phyloP scores from a whole-genome alignment of 2,888 invertebrate species.

The Torymus aiolomorphi region DNA sequence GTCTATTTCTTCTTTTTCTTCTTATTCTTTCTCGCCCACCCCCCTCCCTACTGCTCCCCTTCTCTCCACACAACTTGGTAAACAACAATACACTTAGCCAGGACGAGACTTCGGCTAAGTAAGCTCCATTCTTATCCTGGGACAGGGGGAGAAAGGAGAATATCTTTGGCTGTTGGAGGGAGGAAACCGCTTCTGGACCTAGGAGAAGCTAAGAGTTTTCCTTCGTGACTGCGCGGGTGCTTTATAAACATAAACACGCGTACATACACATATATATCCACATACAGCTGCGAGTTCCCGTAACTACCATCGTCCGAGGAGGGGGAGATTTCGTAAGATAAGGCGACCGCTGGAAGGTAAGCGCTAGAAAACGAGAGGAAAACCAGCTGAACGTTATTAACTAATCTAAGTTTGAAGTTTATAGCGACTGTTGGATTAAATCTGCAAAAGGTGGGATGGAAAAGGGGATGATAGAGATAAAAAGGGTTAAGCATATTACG shows the following conservation, averaged over 20 bases:
- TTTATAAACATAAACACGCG: slow-evolving; percentile 43
- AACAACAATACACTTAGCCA: slow-evolving; percentile 45
- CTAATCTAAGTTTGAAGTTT: slow-evolving; percentile 39
- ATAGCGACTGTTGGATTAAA: neutral
- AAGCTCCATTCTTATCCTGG: slow-evolving; percentile 40
- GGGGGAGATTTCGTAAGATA: too few relatives aligned
- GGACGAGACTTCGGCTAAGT: slow-evolving; percentile 32
- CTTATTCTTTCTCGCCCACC: neutral
- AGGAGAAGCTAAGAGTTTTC: slow-evolving; percentile 32
- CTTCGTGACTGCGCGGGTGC: slow-evolving; percentile 8
- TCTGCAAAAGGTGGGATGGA: neutral
- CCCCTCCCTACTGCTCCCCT: neutral
- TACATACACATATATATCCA: neutral
- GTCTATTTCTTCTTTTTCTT: slow-evolving; percentile 10
- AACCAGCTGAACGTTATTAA: slow-evolving; percentile 22
- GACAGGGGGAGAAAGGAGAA: neutral
- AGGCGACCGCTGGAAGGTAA: neutral
- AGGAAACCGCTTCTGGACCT: neutral
- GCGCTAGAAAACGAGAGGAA: neutral
- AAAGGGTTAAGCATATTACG: neutral
- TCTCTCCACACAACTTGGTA: slow-evolving; percentile 6
- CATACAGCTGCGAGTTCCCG: too few relatives aligned
- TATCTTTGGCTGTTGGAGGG: neutral
- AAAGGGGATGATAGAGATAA: neutral
- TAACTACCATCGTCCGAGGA: too few relatives aligned